A percentile compares a stretch with the other conserved stretches of the same genome.
Conservation (phyloP, 2,888 invertebrate genomes). For the Dugesia japonica region DNA sequence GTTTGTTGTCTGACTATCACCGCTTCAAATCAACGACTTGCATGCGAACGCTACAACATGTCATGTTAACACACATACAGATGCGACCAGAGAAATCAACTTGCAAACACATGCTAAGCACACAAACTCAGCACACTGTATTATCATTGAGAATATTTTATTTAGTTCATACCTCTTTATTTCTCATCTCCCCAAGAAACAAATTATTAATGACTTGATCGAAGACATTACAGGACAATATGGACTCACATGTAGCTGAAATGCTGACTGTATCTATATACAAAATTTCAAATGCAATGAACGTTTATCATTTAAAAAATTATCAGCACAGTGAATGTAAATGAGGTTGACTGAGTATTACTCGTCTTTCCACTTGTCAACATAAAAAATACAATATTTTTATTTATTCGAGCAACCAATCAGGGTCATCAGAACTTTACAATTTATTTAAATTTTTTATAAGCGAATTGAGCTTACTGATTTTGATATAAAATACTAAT, state of each 20-base stretch:
- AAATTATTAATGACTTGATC: constrained; percentile 14
- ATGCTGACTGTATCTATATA: too few species aligned
- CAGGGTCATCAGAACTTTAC: too few species aligned
- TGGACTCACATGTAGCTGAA: not conserved
- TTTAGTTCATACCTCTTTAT: constrained; percentile 14
- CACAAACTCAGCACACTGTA: constrained; percentile 5
- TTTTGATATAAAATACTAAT: too few species aligned
- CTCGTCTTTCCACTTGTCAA: too few species aligned
- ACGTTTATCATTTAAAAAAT: too few species aligned
- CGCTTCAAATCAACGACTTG: constrained; percentile 20
- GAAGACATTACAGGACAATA: constrained; percentile 11
- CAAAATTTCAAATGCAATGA: too few species aligned
- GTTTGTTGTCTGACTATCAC: constrained; percentile 17
- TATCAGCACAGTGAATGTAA: too few species aligned
- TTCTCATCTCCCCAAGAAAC: constrained; percentile 12
- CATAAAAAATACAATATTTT: too few species aligned
- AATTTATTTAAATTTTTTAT: too few species aligned
- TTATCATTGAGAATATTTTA: constrained; percentile 13
- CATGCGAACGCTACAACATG: constrained; percentile 1
- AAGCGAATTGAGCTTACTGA: too few species aligned
- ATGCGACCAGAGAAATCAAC: constrained; percentile 15
- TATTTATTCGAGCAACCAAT: too few species aligned
- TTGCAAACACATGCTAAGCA: not conserved
- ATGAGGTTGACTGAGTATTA: too few species aligned
- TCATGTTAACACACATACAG: constrained; percentile 15